Evolutionary conservation across 1,140 invertebrate species (phyloP).

Genomic region (Drosophila sproati): DNA sequence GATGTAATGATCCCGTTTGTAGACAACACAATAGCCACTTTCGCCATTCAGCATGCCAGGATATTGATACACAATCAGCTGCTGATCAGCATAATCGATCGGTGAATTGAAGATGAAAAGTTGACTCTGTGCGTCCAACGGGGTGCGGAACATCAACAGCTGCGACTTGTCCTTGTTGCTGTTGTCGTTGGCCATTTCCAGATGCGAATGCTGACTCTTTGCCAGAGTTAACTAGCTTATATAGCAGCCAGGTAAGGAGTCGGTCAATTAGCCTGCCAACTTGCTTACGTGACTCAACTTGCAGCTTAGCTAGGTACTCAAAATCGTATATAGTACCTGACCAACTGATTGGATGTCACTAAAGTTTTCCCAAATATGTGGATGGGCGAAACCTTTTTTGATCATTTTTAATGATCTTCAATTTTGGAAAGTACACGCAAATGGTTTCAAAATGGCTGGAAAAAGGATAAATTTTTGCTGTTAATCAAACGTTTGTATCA

Average conservation of each 20-base stretch:
- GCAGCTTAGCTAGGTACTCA: background rate
- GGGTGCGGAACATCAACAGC: conserved; percentile 53
- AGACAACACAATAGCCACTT: conserved; percentile 63
- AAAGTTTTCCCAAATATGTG: too few species aligned
- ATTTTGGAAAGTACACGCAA: too few species aligned
- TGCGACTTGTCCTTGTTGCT: background rate
- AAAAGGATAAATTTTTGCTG: too few species aligned
- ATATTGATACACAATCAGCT: conserved; percentile 58
- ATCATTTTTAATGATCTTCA: too few species aligned
- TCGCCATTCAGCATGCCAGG: conserved; percentile 8
- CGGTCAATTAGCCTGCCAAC: background rate
- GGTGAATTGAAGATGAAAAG: conserved; percentile 62
- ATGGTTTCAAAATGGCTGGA: too few species aligned
- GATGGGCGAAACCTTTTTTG: too few species aligned
- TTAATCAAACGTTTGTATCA: too few species aligned
- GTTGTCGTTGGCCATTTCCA: conserved; percentile 45
- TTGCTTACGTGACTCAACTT: background rate
- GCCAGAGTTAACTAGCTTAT: background rate
- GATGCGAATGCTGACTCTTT: conserved; percentile 23
- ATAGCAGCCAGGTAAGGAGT: conserved; percentile 1
- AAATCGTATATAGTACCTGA: background rate
- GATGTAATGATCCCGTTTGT: conserved; percentile 62
- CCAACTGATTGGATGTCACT: background rate
- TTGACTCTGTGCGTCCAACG: conserved; percentile 42
- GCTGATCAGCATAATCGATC: conserved; percentile 52